A percentile compares a stretch with the other conserved stretches of the same genome.
phyloP scores from a whole-genome alignment of 2,113 vertebrate species.

The Carlito syrichta region DNA sequence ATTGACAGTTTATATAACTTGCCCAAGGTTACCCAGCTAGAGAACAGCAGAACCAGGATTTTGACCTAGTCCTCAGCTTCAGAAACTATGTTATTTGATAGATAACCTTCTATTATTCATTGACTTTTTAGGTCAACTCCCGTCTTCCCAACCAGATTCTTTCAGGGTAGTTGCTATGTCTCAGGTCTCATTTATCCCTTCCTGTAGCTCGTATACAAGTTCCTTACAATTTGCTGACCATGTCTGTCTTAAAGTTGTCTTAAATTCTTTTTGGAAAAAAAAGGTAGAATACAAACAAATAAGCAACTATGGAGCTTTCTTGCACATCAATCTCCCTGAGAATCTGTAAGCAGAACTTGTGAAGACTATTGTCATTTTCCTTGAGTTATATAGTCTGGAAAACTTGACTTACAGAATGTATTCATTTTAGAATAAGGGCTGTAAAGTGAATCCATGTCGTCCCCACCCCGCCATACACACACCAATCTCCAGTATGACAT shows the following conservation, averaged over 20 bases:
- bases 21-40: background rate
- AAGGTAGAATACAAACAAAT: background rate
- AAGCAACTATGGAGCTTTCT: background rate
- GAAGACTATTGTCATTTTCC: slow-evolving; percentile 4
- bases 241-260: background rate
- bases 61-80: background rate
- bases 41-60: background rate
- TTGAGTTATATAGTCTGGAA: background rate
- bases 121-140: background rate
- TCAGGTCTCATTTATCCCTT: background rate
- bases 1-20: slow-evolving; percentile 24
- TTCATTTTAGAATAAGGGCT: background rate
- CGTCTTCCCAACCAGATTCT: background rate
- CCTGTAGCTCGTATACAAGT: background rate
- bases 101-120: background rate
- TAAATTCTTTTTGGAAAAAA: background rate
- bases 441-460: background rate
- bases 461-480: background rate
- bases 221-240: background rate
- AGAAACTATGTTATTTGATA: background rate
- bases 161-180: background rate
- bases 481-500: background rate
- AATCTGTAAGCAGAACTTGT: background rate
- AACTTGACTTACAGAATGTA: background rate
- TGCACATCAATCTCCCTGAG: background rate